Evolutionary conservation across 2,797 vertebrate species (phyloP).

Genomic region (Macropus fuliginosus): DNA sequence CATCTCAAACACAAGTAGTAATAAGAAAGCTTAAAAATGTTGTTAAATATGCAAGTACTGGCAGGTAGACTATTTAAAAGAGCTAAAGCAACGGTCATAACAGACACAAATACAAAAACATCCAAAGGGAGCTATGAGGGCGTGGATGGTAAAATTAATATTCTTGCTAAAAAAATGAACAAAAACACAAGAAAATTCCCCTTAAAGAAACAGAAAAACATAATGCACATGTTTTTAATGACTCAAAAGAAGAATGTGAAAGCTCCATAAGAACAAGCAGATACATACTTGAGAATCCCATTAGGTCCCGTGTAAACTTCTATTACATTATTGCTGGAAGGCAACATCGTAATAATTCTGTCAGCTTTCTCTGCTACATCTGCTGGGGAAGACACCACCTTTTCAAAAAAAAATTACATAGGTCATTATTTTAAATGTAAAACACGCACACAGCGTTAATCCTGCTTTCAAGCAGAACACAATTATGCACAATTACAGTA

Average conservation of each 20-base stretch:
- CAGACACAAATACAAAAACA: conserved; percentile 39
- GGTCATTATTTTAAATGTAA: conserved; percentile 54
- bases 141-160: conserved; percentile 13
- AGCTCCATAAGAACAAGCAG: conserved; percentile 48
- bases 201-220: conserved; percentile 56
- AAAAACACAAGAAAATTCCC: conserved; percentile 51
- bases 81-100: conserved; percentile 44
- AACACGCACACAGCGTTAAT: background rate
- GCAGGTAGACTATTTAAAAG: conserved; percentile 58
- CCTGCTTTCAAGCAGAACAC: background rate
- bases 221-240: conserved; percentile 39
- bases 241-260: conserved; percentile 54
- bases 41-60: conserved; percentile 56
- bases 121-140: background rate
- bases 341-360: conserved; percentile 98
- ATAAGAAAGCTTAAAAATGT: conserved; percentile 60
- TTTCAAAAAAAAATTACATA: conserved; percentile 73
- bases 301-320: conserved; percentile 95
- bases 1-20: background rate
- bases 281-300: conserved; percentile 94
- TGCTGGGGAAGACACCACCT: conserved; percentile 96
- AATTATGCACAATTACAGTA: conserved; percentile 27
- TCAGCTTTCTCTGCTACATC: conserved; percentile 98
- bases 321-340: conserved; percentile 93
- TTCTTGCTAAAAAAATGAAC: conserved; percentile 40